Evolutionary conservation across 2,113 vertebrate genomes (phyloP), one percentile per base, ranked within the genome.

Genomic region (Silurus meridionalis): DNA sequence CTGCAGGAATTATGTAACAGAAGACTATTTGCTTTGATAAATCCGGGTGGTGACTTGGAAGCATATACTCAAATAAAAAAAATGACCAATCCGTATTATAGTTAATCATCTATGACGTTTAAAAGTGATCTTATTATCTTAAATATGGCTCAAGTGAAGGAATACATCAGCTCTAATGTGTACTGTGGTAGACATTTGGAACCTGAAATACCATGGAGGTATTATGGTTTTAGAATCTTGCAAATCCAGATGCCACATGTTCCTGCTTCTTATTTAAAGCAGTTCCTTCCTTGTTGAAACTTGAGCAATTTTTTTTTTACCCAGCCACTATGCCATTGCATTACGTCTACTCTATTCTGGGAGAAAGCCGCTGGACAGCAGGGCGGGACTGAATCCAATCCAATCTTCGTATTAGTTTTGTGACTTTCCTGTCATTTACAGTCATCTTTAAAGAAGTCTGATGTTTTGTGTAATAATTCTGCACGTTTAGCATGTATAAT

Each of bases 221-320:
- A 46, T 80, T 9, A 60, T 10, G 9, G 4, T n/a, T 75, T 75
- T 58, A 37, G 23, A 4, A 25, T 19, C 8, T 46, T 60, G 37
- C 55, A 75, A 63, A 37, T 37, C 37, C 78, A 60, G 53, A 81
- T 28, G 5, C 6, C 17, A 52, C 13, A 58, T n/a, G 6, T 77
- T 80, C 15, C 79, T 25, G 52, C 46, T 66, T 69, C 69, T 55
- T 53, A 46, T 83, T 85, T 71, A 11, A 78, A 78, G 53, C 23
- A 60, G 37, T 85, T 85, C 78, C 66, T 86, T 86, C 55, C 77
- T 63, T 60, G 37, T 25, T 50, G 15, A 81, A 81, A 52, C 8
- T 19, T 2, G 4, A 63, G 17, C 4, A 1, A 4, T 46, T 85
- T 55, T 58, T 66, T 46, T 85, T 55, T 58, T 66, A 48, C 37